phyloP scores from a whole-genome alignment of 1,140 invertebrate species.

The Drosophila serrata region DNA sequence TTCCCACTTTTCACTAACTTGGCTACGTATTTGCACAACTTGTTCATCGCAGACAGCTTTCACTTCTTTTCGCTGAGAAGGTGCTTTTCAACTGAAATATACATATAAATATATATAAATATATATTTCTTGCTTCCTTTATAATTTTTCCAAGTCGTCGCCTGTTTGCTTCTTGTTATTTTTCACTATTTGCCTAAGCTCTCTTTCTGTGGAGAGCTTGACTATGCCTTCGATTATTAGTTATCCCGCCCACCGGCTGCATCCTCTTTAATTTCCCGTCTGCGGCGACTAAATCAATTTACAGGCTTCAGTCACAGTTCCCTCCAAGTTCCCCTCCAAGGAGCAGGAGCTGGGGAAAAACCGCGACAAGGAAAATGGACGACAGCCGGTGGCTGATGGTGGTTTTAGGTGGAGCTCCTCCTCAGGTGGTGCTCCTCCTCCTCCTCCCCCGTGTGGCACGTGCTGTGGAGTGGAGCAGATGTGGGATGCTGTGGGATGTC shows the following conservation, averaged over 20 bases:
- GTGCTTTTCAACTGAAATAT: not conserved
- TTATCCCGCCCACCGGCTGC: constrained; percentile 2
- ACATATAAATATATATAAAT: not conserved
- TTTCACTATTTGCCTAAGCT: constrained; percentile 16
- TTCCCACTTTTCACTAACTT: not conserved
- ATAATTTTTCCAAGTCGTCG: not conserved
- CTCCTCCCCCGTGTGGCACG: constrained; percentile 22
- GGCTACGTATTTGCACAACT: not conserved
- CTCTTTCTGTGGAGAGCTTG: not conserved
- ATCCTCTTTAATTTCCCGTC: constrained; percentile 13
- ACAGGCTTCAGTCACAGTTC: constrained; percentile 32
- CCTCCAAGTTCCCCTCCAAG: too few relatives aligned
- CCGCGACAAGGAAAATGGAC: constrained; percentile 47
- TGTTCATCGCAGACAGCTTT: constrained; percentile 1
- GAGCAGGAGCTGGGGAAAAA: constrained; percentile 4
- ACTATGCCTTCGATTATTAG: constrained; percentile 16
- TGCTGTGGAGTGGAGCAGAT: constrained; percentile 31
- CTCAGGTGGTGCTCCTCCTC: not conserved
- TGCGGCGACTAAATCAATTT: constrained; percentile 60
- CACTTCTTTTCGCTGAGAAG: not conserved
- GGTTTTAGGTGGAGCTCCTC: constrained; percentile 13
- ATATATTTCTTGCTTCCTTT: not conserved
- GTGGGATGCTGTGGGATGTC: constrained; percentile 48
- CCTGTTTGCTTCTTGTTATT: constrained; percentile 9
- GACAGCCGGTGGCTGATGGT: constrained; percentile 38